Base-by-base conservation (phyloP, 2,888 invertebrate genomes). In the Drosophila paranaensis region DNA sequence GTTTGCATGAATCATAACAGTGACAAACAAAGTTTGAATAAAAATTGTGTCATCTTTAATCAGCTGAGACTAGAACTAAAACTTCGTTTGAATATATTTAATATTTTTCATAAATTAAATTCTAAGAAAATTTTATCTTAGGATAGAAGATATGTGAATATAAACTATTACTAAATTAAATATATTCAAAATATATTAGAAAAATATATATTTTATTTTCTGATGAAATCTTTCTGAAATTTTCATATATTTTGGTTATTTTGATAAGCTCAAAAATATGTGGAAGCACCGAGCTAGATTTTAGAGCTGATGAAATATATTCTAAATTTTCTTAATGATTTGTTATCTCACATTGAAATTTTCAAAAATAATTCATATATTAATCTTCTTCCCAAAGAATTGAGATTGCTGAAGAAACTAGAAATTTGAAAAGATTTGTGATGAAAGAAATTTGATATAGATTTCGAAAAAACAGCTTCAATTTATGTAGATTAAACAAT, bases 281-380 rank as follows among this genome's bases (percentile, higher is more conserved):
- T 27, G 46, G 9, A 27, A 27, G 27, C 3, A 9, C n/a, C 20
- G 16, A 33, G 16, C 33, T 13, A 33, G 16, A 50, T 1, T 16
- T 20, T 16, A 8, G 33, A 13, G 50, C 33, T 50, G 50, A 50
- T 50, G 50, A 50, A 50, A 50, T 50, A 35, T 50, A 8, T 50
- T 33, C 35, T 0, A 0, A 11, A 8, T 13, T 50, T 50, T 50
- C 50, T 35, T 10, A 39, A 39, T 11, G 40, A 33, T 8, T 33
- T 33, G 30, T 8, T 33, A 8, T 8, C 8, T 33, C 30, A 8
- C 0, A 6, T 33, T 33, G 1, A 33, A 8, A 33, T 33, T 33
- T 33, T 1, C 8, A 9, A 27, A 27, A 46, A 48, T 2, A 46
- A 5, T 6, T 30, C 6, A 27, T 27, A 27, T 14, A 25, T 27